Evolutionary conservation across 2,113 vertebrate genomes (phyloP).

Genomic region (Hiodon alosoides): DNA sequence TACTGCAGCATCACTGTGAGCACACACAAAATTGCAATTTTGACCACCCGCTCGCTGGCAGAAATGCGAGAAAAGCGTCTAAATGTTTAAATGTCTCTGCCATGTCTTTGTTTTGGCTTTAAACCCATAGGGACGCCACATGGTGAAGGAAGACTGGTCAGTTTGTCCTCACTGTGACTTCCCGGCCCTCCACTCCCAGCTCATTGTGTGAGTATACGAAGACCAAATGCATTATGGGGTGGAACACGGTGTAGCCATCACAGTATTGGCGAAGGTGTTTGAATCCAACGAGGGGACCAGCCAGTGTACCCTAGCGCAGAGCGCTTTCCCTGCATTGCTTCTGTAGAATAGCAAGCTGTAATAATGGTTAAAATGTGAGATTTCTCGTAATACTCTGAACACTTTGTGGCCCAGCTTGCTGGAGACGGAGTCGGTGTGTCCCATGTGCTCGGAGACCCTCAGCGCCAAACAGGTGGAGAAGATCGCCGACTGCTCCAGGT

Average conservation of each 20-base stretch:
- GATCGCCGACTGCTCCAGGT: constrained; percentile 66
- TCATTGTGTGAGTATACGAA: constrained; percentile 70
- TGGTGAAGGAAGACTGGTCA: constrained; percentile 88
- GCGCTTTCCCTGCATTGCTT: not conserved
- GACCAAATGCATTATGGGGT: not conserved
- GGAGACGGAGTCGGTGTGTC: constrained; percentile 75
- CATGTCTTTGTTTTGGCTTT: not conserved
- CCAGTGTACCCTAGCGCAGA: not conserved
- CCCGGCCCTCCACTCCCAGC: constrained; percentile 82
- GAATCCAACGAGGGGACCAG: too few species aligned
- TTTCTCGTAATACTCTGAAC: constrained; percentile 1
- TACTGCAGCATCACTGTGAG: constrained; percentile 90
- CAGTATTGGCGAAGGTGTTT: too few species aligned
- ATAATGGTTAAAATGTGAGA: constrained; percentile 3
- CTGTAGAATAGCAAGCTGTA: not conserved
- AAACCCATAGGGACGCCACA: constrained; percentile 78
- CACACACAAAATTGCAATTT: too few species aligned
- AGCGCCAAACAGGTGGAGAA: constrained; percentile 64
- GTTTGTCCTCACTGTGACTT: constrained; percentile 87
- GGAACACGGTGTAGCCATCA: not conserved
- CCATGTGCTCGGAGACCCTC: constrained; percentile 86
- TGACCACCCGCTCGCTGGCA: not conserved
- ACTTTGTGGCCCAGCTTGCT: constrained; percentile 65
- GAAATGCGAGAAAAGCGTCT: too few species aligned
- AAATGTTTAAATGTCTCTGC: too few species aligned